Conservation (phyloP, 2,888 invertebrate species). For the Dryadula phaetusa region DNA sequence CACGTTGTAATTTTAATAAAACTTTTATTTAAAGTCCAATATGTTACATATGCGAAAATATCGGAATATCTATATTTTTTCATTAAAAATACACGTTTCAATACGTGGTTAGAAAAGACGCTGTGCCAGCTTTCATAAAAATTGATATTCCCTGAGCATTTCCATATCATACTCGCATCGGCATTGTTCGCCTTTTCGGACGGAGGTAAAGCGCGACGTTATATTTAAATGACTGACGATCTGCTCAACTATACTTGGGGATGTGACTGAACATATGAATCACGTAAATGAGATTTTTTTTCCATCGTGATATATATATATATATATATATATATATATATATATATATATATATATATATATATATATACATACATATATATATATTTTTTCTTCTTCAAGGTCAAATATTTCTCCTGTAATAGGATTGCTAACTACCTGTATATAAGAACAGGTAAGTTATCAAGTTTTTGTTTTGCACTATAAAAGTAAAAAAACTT, state of each 20-base stretch:
- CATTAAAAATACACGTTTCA: slow-evolving; percentile 8
- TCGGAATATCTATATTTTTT: background rate
- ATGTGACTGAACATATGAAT: background rate
- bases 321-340: too few relatives aligned
- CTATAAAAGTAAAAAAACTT: too few relatives aligned
- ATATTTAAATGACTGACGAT: slow-evolving; percentile 22
- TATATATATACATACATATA: too few relatives aligned
- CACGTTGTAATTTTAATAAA: background rate
- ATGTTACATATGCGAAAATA: background rate
- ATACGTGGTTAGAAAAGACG: slow-evolving; percentile 11
- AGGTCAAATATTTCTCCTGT: too few relatives aligned
- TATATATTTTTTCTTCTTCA: too few relatives aligned
- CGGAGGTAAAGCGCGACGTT: slow-evolving; percentile 19
- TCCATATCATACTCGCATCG: slow-evolving; percentile 14
- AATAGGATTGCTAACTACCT: too few relatives aligned
- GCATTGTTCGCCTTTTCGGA: slow-evolving; percentile 22
- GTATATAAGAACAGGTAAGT: too few relatives aligned
- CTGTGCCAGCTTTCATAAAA: slow-evolving; percentile 20
- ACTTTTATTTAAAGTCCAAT: background rate
- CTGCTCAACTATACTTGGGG: background rate
- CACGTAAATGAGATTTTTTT: background rate
- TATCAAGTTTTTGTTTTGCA: too few relatives aligned
- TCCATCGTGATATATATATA: too few relatives aligned
- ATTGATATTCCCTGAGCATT: slow-evolving; percentile 24
- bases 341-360: too few relatives aligned